Conservation (phyloP, 2,113 vertebrate genomes). For the human (Homo sapiens) region GRCh38 chr18:74956501-74957000, state of each 20-base stretch:
- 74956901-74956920: neutral
- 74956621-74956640: no score
- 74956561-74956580: neutral
- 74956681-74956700: neutral
- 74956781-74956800: accelerated
- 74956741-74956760: no score
- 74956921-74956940: neutral
- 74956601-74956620: neutral
- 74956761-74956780: neutral
- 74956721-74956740: no score
- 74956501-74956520: neutral
- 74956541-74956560: accelerated
- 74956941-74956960: neutral
- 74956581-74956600: accelerated
- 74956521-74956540: neutral
- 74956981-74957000: neutral
- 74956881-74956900: neutral
- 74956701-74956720: neutral
- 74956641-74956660: neutral
- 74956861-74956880: neutral
- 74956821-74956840: neutral
- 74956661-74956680: neutral
- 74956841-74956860: neutral
- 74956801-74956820: neutral
- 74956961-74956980: neutral